A percentile compares a stretch with the other conserved stretches of the same genome.
phyloP scores from a whole-genome alignment of 1,140 invertebrate species.

The Chrysopa pallens region DNA sequence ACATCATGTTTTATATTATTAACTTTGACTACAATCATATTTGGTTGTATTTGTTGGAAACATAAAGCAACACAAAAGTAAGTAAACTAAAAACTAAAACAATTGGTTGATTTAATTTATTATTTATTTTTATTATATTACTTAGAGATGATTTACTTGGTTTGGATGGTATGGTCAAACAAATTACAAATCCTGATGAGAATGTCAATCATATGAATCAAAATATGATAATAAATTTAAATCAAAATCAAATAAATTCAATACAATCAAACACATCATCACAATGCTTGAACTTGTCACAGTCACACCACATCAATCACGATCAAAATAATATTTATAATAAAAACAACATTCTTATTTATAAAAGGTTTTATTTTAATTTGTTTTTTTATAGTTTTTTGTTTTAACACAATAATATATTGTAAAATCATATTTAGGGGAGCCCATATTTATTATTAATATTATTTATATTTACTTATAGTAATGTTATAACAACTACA shows the following conservation, averaged over 20 bases:
- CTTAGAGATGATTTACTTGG: conserved; percentile 30
- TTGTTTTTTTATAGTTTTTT: conserved; percentile 2
- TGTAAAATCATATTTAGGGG: not conserved
- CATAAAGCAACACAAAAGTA: too few relatives aligned
- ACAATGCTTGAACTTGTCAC: conserved; percentile 11
- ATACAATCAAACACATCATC: conserved; percentile 2
- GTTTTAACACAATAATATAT: not conserved
- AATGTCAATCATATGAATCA: conserved; percentile 25
- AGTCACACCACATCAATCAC: conserved; percentile 14
- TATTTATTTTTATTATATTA: conserved; percentile 9
- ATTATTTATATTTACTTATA: not conserved
- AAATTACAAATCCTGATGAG: conserved; percentile 29
- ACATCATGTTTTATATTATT: too few relatives aligned
- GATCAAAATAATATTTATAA: conserved; percentile 3
- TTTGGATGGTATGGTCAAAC: conserved; percentile 31
- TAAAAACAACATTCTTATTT: not conserved
- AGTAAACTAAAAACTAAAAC: too few relatives aligned
- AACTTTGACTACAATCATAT: too few relatives aligned
- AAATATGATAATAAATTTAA: conserved; percentile 10
- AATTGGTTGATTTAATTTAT: too few relatives aligned
- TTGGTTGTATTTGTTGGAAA: too few relatives aligned
- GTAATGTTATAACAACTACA: conserved; percentile 7
- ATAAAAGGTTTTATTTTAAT: not conserved
- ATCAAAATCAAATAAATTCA: conserved; percentile 18
- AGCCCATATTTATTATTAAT: not conserved